These are phyloP conservation scores for Paralinhomoeus sp. DNA, from an alignment of 2,888 invertebrate species.

Conservation along the genomic window DNA sequence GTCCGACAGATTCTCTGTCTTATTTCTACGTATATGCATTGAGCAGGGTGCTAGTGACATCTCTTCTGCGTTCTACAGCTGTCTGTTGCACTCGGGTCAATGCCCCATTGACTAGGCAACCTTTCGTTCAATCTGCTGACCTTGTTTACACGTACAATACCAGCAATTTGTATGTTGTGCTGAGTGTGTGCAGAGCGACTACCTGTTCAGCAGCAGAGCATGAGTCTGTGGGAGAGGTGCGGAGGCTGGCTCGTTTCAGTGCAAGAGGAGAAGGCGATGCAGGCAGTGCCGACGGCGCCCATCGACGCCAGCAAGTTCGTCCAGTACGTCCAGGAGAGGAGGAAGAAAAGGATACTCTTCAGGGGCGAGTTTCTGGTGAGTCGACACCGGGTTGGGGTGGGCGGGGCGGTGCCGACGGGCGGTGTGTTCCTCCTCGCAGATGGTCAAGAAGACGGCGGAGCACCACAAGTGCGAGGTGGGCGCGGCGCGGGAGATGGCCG, in stretches of 20 bases:
- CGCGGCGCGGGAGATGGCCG: conserved; percentile 13
- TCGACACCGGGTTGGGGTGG: background rate
- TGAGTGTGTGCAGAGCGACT: no score
- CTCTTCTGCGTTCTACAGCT: no score
- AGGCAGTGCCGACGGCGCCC: conserved; percentile 20
- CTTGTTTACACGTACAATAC: no score
- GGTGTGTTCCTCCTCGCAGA: conserved; percentile 8
- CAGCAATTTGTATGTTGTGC: no score
- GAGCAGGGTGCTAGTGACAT: no score
- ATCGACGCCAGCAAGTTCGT: conserved; percentile 23
- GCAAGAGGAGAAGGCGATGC: conserved; percentile 27
- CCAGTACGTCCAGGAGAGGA: conserved; percentile 21
- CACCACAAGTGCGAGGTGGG: conserved; percentile 18
- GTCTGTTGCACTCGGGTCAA: no score
- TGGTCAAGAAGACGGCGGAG: conserved; percentile 22
- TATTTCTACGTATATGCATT: no score
- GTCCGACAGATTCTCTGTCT: no score
- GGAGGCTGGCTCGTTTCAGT: conserved; percentile 11
- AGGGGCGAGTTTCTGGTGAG: conserved; percentile 25
- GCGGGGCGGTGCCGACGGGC: background rate
- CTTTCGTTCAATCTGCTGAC: no score
- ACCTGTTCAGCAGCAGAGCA: no score
- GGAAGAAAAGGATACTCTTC: conserved; percentile 24
- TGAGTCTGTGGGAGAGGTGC: no score
- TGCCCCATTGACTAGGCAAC: no score